These are phyloP conservation scores for Ernsta delagoae DNA, from an alignment of 2,888 invertebrate genomes.

Conservation along the genomic window DNA sequence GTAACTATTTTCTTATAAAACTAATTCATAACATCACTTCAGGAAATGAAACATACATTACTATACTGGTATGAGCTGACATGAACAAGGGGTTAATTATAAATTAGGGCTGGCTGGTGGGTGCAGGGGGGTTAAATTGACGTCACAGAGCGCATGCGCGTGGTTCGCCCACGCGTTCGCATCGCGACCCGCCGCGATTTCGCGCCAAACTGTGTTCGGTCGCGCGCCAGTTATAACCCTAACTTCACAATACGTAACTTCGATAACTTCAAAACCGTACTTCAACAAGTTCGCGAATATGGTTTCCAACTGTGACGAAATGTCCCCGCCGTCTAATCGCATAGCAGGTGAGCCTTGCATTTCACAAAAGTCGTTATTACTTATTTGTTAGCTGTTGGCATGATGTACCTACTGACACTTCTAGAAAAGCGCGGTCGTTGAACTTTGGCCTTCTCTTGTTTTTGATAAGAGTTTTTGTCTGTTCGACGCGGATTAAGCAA, in stretches of 20 bases:
- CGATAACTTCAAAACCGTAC: background rate
- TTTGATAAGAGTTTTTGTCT: constrained; percentile 22
- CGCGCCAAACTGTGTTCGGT: constrained; percentile 76
- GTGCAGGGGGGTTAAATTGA: constrained; percentile 61
- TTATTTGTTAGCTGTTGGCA: constrained; percentile 2
- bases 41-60: background rate
- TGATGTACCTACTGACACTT: constrained; percentile 4
- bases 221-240: constrained; percentile 71
- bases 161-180: constrained; percentile 58
- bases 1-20: background rate
- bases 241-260: constrained; percentile 38
- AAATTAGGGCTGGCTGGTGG: constrained; percentile 50
- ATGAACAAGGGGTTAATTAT: constrained; percentile 42
- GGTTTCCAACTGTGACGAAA: constrained; percentile 58
- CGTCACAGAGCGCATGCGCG: constrained; percentile 77
- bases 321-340: constrained; percentile 50
- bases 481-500: background rate
- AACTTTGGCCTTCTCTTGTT: constrained; percentile 53
- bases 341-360: constrained; percentile 62
- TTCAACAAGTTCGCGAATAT: constrained; percentile 46
- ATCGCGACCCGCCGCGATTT: constrained; percentile 58
- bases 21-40: background rate
- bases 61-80: background rate
- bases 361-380: constrained; percentile 4
- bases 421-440: constrained; percentile 48